Percentiles rank a stretch among this genome's conserved stretches.
phyloP scores from a whole-genome alignment of 30 jellyfish, hydroid and myxozoan species.

The Aurelia aurita complex sp. Pacific region DNA sequence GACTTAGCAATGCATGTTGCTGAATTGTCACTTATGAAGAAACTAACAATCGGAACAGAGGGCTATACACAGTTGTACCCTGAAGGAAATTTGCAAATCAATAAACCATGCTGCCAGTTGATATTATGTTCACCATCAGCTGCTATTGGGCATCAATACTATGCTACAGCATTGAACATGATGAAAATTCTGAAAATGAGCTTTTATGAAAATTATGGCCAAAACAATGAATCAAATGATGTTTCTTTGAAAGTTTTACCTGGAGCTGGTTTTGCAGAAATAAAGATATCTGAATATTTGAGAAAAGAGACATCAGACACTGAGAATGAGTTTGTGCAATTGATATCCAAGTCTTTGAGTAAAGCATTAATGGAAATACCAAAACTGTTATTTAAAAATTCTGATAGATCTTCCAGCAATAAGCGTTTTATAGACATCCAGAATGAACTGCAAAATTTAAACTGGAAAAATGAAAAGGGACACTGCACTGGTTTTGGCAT shows the following conservation, averaged over 20 bases:
- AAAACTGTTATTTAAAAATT: constrained; percentile 31
- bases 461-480: not conserved
- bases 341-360: constrained; percentile 28
- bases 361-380: constrained; percentile 46
- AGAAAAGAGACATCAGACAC: not conserved
- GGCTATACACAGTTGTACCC: constrained; percentile 13
- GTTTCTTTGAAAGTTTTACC: constrained; percentile 29
- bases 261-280: constrained; percentile 57
- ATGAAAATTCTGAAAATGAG: constrained; percentile 54
- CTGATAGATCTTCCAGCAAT: not conserved
- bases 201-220: constrained; percentile 29
- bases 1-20: constrained; percentile 13
- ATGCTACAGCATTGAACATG: constrained; percentile 24
- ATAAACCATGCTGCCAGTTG: constrained; percentile 36
- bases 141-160: constrained; percentile 56
- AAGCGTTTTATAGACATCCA: constrained; percentile 15
- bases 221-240: not conserved
- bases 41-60: constrained; percentile 38
- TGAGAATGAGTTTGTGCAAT: constrained; percentile 8
- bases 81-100: not conserved
- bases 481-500: constrained; percentile 13
- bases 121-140: constrained; percentile 50
- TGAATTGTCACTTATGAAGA: constrained; percentile 1
- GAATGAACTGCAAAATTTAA: not conserved
- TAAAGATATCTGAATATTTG: constrained; percentile 7